phyloP scores from a whole-genome alignment of 2,797 vertebrate species.

The Zenarchopterus dispar region DNA sequence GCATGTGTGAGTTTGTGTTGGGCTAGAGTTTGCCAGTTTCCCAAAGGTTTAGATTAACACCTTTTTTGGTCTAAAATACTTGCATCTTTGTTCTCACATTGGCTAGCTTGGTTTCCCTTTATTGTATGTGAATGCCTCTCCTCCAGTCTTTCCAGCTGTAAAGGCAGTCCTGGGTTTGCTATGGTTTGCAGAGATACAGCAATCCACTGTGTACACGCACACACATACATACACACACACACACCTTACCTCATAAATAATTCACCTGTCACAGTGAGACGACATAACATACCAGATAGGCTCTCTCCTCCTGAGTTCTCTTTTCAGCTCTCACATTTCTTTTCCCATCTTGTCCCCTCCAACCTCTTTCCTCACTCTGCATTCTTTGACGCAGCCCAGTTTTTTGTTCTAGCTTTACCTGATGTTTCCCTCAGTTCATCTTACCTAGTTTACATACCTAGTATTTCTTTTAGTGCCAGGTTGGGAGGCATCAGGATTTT shows the following conservation, averaged over 20 bases:
- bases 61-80: slow-evolving; percentile 38
- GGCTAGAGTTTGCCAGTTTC: slow-evolving; percentile 33
- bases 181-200: slow-evolving; percentile 53
- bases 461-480: background rate
- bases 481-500: background rate
- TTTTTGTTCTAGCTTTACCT: slow-evolving; percentile 53
- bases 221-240: slow-evolving; percentile 22
- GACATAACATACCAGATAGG: slow-evolving; percentile 51
- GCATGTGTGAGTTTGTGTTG: slow-evolving; percentile 12
- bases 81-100: slow-evolving; percentile 40
- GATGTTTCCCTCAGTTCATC: background rate
- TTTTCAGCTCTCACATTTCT: slow-evolving; percentile 50
- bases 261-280: slow-evolving; percentile 67
- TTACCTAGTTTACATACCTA: background rate
- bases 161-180: slow-evolving; percentile 43
- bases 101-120: slow-evolving; percentile 10
- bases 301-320: slow-evolving; percentile 47
- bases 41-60: slow-evolving; percentile 21
- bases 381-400: slow-evolving; percentile 13
- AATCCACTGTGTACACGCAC: slow-evolving; percentile 45
- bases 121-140: slow-evolving; percentile 4
- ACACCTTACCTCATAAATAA: slow-evolving; percentile 61
- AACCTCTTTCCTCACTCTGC: slow-evolving; percentile 15
- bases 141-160: slow-evolving; percentile 25
- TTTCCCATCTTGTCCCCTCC: slow-evolving; percentile 31